Conservation (phyloP, 1,140 invertebrate species). For the Rhopalosiphum maidis region DNA sequence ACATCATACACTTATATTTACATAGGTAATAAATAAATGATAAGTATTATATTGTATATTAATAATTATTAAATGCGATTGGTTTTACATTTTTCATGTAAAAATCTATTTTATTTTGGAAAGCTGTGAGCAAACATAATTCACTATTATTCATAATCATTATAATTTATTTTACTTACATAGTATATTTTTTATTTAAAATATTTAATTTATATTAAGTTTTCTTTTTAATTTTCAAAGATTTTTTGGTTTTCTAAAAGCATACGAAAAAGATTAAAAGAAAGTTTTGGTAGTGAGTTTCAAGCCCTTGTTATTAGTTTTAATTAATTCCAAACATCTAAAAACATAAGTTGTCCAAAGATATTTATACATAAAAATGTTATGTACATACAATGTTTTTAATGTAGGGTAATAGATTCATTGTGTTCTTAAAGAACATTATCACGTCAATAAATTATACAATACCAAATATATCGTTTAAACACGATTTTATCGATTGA, state of each 20-base stretch:
- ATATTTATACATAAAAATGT: background rate
- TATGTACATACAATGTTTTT: too few species aligned
- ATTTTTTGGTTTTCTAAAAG: background rate
- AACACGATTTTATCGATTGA: background rate
- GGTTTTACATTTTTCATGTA: background rate
- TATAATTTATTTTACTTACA: background rate
- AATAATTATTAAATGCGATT: background rate
- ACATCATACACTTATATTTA: background rate
- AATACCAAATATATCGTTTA: background rate
- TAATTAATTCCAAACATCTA: constrained; percentile 7
- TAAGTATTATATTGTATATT: background rate
- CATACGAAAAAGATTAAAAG: background rate
- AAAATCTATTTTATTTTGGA: background rate
- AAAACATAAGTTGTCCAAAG: background rate
- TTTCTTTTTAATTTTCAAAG: background rate
- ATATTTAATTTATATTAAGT: background rate
- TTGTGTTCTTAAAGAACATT: background rate
- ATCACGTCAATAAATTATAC: background rate
- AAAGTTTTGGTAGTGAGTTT: background rate
- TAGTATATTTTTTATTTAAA: background rate
- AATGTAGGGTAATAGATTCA: background rate
- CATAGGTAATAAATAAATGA: background rate
- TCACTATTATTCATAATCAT: background rate
- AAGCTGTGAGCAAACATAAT: background rate
- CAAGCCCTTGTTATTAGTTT: background rate